Conservation (phyloP, 1,140 invertebrate genomes). For the Drosophila nannoptera region DNA sequence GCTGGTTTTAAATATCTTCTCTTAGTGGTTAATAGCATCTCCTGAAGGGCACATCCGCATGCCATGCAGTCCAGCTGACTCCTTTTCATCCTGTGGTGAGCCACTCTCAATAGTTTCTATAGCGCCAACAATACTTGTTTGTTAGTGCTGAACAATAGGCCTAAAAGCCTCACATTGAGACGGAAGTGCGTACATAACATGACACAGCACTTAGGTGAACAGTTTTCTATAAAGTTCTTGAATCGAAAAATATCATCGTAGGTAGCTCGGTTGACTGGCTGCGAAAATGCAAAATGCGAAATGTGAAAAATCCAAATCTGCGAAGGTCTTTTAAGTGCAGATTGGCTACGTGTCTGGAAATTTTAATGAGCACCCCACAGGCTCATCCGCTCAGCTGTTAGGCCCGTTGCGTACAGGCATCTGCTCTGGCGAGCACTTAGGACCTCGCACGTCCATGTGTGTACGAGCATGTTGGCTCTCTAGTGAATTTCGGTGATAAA, state of each 20-base stretch:
- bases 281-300: constrained; percentile 30
- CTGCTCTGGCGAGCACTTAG: constrained; percentile 41
- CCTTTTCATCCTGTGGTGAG: constrained; percentile 18
- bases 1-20: too few species aligned
- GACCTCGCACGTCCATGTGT: constrained; percentile 37
- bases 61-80: background rate
- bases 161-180: background rate
- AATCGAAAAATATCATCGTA: constrained; percentile 30
- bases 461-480: background rate
- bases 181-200: constrained; percentile 61
- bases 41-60: too few species aligned
- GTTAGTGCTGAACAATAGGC: constrained; percentile 43
- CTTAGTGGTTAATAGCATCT: too few species aligned
- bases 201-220: constrained; percentile 51
- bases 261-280: constrained; percentile 19
- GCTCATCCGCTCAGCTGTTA: constrained; percentile 26
- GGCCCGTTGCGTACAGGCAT: constrained; percentile 27
- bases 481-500: constrained; percentile 46
- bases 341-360: constrained; percentile 72
- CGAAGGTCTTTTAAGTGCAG: constrained; percentile 73
- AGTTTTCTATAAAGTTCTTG: constrained; percentile 10
- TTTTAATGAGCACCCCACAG: constrained; percentile 61
- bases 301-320: constrained; percentile 75
- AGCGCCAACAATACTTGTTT: constrained; percentile 64
- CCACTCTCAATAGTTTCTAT: constrained; percentile 64